Evolutionary conservation across 2,797 vertebrate genomes (phyloP), one percentile per base, ranked within the genome.

Genomic region (Anabacerthia variegaticeps): DNA sequence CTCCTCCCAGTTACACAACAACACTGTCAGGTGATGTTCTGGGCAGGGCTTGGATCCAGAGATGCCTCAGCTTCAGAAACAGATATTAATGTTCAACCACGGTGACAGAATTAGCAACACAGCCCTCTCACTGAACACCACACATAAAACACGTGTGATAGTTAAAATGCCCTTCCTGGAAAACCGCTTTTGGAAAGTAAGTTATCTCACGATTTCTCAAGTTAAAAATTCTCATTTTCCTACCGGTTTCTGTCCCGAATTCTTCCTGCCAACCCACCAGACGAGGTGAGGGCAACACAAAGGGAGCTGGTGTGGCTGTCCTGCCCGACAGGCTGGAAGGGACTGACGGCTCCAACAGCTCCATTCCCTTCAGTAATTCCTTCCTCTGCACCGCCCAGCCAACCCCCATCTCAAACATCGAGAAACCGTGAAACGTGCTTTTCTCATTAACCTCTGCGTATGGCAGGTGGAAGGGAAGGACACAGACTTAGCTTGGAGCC

Each of bases 341-440:
- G 66, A 26, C 12, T 2, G 12, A 30, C 13, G 28, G 21, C 44
- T 37, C 23, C 36, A 68, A 19, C 8, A 30, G 32, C 6, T 14
- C 56, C 34, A 5, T 17, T 37, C 37, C 74, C 32, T 56, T 19
- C 51, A 4, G 1, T 5, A 48, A 12, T 9, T 44, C 43, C 17
- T 5, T 41, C 8, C 30, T 52, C 55, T 26, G 59, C 48, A 14
- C 24, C 21, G 37, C 49, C 39, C 76, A 34, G 18, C 9, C 39
- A 23, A 24, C 1, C 11, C 14, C 11, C 32, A 15, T 0, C 30
- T 54, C 28, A 66, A 85, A 20, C 18, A 48, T 85, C 32, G 1
- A 18, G 14, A 10, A 66, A 43, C 15, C 27, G 5, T 14, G 9
- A 41, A 36, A 12, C 1, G 23, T 0, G 0, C 8, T 2, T 56